These are phyloP conservation scores for Nasua narica DNA, from an alignment of 2,797 vertebrate species.

Conservation along the genomic window DNA sequence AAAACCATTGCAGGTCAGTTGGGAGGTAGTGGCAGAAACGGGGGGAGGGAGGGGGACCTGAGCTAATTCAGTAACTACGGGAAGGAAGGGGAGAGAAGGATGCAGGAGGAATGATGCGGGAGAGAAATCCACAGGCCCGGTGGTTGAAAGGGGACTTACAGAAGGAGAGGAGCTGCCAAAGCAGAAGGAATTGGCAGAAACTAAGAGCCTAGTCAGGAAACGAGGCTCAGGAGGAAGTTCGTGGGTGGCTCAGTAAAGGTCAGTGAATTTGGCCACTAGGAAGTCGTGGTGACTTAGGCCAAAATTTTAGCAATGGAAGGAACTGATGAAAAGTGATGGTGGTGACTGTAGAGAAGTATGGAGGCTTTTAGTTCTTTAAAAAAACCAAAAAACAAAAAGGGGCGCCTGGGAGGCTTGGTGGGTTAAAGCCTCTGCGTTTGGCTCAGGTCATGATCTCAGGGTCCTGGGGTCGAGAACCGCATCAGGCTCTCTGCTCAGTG, in stretches of 20 bases:
- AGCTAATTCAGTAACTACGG: not conserved
- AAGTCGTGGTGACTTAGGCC: not conserved
- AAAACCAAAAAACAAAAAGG: no score
- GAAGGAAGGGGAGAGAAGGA: not conserved
- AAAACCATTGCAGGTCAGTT: not conserved
- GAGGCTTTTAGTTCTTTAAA: not conserved
- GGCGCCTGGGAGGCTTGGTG: no score
- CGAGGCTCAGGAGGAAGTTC: not conserved
- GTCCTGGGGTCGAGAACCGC: no score
- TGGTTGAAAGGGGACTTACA: not conserved
- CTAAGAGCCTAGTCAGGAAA: not conserved
- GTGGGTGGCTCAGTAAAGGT: not conserved
- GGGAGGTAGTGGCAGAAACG: not conserved
- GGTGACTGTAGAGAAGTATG: not conserved
- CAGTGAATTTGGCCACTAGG: not conserved
- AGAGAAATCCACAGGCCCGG: not conserved
- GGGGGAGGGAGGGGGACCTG: not conserved
- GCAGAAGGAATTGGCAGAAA: not conserved
- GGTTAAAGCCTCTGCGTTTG: no score
- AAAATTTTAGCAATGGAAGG: not conserved
- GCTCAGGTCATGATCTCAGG: no score
- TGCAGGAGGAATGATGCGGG: not conserved
- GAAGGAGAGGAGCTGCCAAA: not conserved
- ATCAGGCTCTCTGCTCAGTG: no score
- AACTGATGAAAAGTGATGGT: not conserved